Evolutionary conservation across 2,113 vertebrate genomes (phyloP).

Genomic region (Ptyas mucosa): DNA sequence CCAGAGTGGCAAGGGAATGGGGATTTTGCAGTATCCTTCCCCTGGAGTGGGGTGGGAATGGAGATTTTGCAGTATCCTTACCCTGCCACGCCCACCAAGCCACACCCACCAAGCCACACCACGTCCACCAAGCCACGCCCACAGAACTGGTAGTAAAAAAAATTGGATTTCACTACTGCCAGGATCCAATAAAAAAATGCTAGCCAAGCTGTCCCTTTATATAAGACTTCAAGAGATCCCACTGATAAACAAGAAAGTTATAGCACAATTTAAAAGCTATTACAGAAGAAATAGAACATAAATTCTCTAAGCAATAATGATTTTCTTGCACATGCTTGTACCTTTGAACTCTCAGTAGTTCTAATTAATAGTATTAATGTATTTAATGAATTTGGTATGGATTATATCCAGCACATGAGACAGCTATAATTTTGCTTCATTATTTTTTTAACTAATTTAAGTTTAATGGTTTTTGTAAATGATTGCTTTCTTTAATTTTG

Average conservation of each 20-base stretch:
- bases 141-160: too few relatives aligned
- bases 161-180: too few relatives aligned
- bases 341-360: neutral
- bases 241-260: neutral
- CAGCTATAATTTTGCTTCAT: neutral
- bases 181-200: neutral
- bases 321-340: neutral
- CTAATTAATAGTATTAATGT: neutral
- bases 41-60: too few relatives aligned
- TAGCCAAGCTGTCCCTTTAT: neutral
- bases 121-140: too few relatives aligned
- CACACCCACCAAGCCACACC: too few relatives aligned
- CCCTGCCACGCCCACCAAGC: too few relatives aligned
- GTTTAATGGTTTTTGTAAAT: constrained; percentile 17
- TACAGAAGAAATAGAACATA: neutral
- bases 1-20: too few relatives aligned
- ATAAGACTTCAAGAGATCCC: neutral
- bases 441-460: constrained; percentile 32
- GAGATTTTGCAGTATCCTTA: too few relatives aligned
- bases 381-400: neutral
- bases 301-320: neutral
- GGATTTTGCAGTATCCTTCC: too few relatives aligned
- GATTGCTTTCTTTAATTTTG: neutral
- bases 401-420: neutral
- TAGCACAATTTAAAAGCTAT: neutral